These are phyloP conservation scores for Atta cephalotes DNA, from an alignment of 1,140 invertebrate species.

Conservation along the genomic window DNA sequence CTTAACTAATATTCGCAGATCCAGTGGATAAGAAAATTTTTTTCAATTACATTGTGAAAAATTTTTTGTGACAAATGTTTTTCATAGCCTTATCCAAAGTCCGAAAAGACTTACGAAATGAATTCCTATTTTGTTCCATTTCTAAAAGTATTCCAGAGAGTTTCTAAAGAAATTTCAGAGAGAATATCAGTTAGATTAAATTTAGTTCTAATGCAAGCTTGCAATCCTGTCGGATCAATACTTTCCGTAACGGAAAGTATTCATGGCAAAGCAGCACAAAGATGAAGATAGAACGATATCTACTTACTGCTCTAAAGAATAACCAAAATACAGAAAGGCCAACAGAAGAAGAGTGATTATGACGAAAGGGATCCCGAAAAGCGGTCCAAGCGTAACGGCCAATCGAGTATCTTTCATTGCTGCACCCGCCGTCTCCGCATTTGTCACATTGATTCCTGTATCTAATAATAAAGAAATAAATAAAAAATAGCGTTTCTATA, in stretches of 20 bases:
- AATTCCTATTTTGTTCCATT: no score
- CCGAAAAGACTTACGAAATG: no score
- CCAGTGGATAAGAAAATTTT: no score
- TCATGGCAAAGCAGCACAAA: background rate
- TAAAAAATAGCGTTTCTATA: background rate
- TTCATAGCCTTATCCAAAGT: no score
- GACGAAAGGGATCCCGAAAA: constrained; percentile 75
- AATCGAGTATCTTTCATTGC: constrained; percentile 70
- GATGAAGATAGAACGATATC: background rate
- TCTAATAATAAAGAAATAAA: constrained; percentile 62
- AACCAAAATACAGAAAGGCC: constrained; percentile 75
- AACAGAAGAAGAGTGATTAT: constrained; percentile 72
- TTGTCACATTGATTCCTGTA: constrained; percentile 69
- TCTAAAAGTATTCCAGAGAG: no score
- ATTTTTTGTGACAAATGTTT: no score
- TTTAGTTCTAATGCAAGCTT: background rate
- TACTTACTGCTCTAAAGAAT: constrained; percentile 80
- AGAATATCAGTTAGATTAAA: background rate
- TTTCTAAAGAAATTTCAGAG: no score
- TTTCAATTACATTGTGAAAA: no score
- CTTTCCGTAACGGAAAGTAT: background rate
- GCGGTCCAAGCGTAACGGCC: constrained; percentile 61
- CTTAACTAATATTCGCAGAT: no score
- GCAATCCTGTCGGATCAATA: background rate
- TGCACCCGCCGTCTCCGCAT: constrained; percentile 72